Percentiles rank a stretch among this genome's conserved stretches.
Evolutionary conservation across 92 coral and sea anemone species (phyloP).

Genomic region (Parazoanthus darwini): DNA sequence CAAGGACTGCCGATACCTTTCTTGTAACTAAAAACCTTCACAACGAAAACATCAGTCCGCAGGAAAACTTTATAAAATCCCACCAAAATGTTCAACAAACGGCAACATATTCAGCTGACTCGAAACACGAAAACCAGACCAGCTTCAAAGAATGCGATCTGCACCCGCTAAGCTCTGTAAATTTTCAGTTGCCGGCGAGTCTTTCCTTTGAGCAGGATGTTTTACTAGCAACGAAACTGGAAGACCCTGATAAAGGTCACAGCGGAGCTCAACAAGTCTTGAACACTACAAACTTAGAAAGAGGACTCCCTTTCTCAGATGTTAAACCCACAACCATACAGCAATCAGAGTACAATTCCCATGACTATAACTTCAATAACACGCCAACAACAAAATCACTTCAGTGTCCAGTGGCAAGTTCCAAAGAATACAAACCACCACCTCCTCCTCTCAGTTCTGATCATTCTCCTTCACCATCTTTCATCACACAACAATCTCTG

Average conservation of each 20-base stretch:
- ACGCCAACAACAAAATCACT: slow-evolving; percentile 30
- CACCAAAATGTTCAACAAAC: background rate
- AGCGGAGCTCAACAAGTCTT: background rate
- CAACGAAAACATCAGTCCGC: background rate
- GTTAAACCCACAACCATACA: background rate
- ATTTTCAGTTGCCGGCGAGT: slow-evolving; percentile 5
- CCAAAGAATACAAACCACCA: background rate
- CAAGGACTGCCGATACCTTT: background rate
- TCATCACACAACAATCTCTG: background rate
- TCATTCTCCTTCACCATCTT: background rate
- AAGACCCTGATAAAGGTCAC: background rate
- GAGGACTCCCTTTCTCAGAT: background rate
- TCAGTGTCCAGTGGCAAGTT: slow-evolving; percentile 27
- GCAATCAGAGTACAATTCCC: background rate
- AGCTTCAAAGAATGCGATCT: slow-evolving; percentile 7
- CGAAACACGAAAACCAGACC: background rate
- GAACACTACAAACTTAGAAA: background rate
- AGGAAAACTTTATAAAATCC: background rate
- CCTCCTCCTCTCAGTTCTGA: slow-evolving; percentile 18
- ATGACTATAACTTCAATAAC: background rate
- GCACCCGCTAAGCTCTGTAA: slow-evolving; percentile 10
- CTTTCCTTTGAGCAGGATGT: background rate
- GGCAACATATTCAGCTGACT: background rate
- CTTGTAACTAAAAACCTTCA: background rate
- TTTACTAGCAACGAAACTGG: background rate